Conservation (phyloP, 1,140 invertebrate genomes). For the Zaprionus kolodkinae region DNA sequence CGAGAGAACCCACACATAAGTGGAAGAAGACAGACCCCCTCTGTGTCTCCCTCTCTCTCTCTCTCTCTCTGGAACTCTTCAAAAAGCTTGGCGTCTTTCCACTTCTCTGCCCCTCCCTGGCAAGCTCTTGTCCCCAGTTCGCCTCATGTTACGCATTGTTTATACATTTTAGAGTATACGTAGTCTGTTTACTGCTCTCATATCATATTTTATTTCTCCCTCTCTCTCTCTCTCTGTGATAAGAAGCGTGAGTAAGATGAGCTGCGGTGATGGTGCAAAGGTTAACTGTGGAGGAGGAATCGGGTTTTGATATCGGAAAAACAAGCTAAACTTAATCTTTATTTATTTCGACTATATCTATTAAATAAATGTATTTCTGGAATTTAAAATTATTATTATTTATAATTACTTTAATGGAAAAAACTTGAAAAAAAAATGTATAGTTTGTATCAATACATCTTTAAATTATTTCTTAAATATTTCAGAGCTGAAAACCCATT, state of each 20-base stretch:
- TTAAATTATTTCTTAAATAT: too few relatives aligned
- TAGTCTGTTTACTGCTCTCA: conserved; percentile 13
- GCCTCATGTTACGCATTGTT: conserved; percentile 41
- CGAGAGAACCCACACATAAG: conserved; percentile 32
- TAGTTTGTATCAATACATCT: too few relatives aligned
- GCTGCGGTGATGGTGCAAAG: not conserved
- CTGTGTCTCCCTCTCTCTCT: too few relatives aligned
- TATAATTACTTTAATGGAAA: too few relatives aligned
- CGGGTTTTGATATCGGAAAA: not conserved
- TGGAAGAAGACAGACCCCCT: conserved; percentile 23
- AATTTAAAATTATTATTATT: not conserved
- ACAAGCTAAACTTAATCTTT: too few relatives aligned
- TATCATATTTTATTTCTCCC: conserved; percentile 2
- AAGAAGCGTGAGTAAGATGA: conserved; percentile 22
- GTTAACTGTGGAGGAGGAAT: not conserved
- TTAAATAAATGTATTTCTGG: too few relatives aligned
- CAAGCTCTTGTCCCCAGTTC: conserved; percentile 6
- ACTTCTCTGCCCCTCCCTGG: not conserved
- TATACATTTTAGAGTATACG: conserved; percentile 15
- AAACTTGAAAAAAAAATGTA: too few relatives aligned
- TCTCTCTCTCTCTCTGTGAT: not conserved
- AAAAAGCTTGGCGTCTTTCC: conserved; percentile 18
- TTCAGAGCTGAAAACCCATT: not conserved
- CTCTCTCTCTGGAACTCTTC: not conserved
- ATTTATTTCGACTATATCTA: too few relatives aligned